A percentile compares a stretch with the other conserved stretches of the same genome.
phyloP scores from a whole-genome alignment of 2,888 invertebrate species.

The Biston stratarius region DNA sequence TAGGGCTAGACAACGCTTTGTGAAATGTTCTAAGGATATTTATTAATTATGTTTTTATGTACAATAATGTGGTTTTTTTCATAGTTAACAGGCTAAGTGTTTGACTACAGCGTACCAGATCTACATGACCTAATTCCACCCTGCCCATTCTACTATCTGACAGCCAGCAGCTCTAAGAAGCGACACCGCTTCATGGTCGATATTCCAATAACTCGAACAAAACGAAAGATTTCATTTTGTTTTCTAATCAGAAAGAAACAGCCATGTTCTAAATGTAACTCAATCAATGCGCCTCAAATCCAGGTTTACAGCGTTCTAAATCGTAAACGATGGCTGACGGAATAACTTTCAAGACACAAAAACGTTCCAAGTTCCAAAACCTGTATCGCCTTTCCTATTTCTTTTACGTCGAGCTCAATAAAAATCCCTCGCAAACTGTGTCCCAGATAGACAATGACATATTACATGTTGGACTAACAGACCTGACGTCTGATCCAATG shows the following conservation, averaged over 20 bases:
- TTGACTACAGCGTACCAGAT: no score
- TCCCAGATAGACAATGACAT: constrained; percentile 44
- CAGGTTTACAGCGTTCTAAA: constrained; percentile 19
- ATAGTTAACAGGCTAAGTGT: no score
- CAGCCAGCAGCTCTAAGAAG: no score
- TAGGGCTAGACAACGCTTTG: no score
- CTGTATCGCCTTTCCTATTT: constrained; percentile 38
- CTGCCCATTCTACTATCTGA: no score
- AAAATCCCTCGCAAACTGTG: constrained; percentile 40
- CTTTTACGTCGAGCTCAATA: constrained; percentile 40
- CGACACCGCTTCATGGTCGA: no score
- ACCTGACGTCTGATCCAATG: constrained; percentile 16
- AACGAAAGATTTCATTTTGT: background rate
- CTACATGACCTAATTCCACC: no score
- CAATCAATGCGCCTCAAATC: constrained; percentile 3
- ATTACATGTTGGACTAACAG: constrained; percentile 38
- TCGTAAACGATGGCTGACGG: constrained; percentile 40
- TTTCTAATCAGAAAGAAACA: background rate
- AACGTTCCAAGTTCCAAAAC: constrained; percentile 6
- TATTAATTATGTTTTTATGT: no score
- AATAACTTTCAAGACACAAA: constrained; percentile 40
- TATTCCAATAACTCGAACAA: no score
- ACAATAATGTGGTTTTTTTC: no score
- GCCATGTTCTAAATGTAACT: background rate
- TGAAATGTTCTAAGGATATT: no score